A percentile compares a stretch with the other conserved stretches of the same genome.
Evolutionary conservation across 1,140 invertebrate species (phyloP).

Genomic region (Sinella curviseta): DNA sequence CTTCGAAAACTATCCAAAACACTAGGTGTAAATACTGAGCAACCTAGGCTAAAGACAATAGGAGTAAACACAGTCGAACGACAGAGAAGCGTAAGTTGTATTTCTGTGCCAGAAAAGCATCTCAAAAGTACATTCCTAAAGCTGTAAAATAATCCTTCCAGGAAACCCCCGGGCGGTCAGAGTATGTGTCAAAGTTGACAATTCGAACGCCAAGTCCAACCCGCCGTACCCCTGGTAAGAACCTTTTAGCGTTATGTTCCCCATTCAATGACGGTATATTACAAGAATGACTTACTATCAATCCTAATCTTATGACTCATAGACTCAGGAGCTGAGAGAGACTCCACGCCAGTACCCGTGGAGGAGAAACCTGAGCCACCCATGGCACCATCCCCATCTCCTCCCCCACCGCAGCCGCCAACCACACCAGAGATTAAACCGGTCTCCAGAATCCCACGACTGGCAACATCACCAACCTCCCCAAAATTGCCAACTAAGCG

Average conservation of each 20-base stretch:
- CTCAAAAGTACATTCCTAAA: neutral
- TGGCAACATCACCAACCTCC: neutral
- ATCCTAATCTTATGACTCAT: too few species aligned
- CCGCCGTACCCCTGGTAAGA: neutral
- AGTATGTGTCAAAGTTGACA: neutral
- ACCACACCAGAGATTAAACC: neutral
- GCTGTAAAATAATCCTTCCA: neutral
- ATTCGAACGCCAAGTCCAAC: neutral
- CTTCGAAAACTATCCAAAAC: conserved; percentile 52
- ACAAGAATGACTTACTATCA: neutral
- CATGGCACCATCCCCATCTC: neutral
- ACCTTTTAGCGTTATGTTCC: neutral
- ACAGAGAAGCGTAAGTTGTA: neutral
- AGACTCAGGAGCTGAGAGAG: neutral
- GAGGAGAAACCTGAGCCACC: neutral
- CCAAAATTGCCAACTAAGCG: neutral
- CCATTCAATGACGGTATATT: neutral
- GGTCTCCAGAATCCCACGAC: conserved; percentile 27
- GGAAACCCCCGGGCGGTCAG: neutral
- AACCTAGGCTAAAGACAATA: conserved; percentile 52
- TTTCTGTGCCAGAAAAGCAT: neutral
- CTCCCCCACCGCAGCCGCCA: neutral
- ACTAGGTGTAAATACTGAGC: conserved; percentile 58
- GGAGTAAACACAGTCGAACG: conserved; percentile 20
- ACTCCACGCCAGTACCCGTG: neutral